Conservation (phyloP, 2,113 vertebrate genomes). For the Rana temporaria region DNA sequence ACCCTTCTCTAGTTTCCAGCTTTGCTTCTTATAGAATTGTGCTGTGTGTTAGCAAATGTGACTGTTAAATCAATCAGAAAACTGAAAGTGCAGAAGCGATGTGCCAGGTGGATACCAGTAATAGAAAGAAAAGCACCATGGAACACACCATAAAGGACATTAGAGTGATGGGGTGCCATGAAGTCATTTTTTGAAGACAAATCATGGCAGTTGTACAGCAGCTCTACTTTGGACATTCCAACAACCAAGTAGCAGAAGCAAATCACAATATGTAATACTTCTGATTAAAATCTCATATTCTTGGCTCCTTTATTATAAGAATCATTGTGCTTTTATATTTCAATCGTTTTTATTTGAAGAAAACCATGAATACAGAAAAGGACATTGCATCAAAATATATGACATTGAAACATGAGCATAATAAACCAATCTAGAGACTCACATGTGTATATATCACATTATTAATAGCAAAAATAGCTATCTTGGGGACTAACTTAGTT, state of each 20-base stretch:
- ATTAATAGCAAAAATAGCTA: no score
- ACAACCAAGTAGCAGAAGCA: neutral
- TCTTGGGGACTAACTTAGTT: no score
- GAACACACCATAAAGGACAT: neutral
- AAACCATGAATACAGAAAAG: no score
- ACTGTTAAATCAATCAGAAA: conserved; percentile 52
- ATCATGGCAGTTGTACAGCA: neutral
- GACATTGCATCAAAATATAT: no score
- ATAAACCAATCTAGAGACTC: no score
- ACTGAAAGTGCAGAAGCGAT: conserved; percentile 40
- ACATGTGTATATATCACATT: no score
- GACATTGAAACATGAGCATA: no score
- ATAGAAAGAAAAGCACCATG: conserved; percentile 7
- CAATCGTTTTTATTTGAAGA: no score
- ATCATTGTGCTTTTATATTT: no score
- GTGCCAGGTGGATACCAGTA: conserved; percentile 38
- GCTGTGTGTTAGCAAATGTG: conserved; percentile 32
- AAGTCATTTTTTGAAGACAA: conserved; percentile 6
- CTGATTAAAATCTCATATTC: no score
- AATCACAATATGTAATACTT: no score
- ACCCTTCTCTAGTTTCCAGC: conserved; percentile 45
- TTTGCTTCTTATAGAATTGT: conserved; percentile 34
- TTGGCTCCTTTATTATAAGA: no score
- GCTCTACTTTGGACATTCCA: neutral
- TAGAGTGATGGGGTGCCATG: conserved; percentile 29